phyloP scores from a whole-genome alignment of 2,888 invertebrate genomes.

The Perizoma affinitatum region DNA sequence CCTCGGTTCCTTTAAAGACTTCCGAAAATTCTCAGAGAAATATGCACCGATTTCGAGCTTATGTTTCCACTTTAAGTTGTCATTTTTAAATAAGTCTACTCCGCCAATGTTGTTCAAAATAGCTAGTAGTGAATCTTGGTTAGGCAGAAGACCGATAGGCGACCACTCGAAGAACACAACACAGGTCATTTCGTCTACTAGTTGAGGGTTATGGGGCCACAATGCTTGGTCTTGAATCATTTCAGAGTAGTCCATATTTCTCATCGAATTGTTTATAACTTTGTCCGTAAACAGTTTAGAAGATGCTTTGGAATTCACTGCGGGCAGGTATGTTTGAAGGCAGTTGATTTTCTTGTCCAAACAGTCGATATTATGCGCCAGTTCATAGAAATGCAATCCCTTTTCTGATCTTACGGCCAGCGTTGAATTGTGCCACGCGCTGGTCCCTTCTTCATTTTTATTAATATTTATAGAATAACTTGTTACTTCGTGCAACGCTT shows the following conservation, averaged over 20 bases:
- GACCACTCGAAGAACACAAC: constrained; percentile 61
- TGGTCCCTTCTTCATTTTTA: constrained; percentile 55
- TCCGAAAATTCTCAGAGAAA: constrained; percentile 42
- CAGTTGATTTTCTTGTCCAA: constrained; percentile 64
- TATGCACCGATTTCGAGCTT: constrained; percentile 55
- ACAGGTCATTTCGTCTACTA: constrained; percentile 60
- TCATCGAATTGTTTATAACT: constrained; percentile 49
- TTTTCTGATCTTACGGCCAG: constrained; percentile 59
- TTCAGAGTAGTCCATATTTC: constrained; percentile 61
- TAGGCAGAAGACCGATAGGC: constrained; percentile 51
- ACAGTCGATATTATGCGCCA: constrained; percentile 56
- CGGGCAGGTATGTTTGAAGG: constrained; percentile 49
- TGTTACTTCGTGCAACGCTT: constrained; percentile 59
- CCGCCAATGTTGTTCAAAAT: constrained; percentile 68
- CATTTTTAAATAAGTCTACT: constrained; percentile 54
- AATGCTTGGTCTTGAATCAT: constrained; percentile 64
- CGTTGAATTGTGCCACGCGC: constrained; percentile 59
- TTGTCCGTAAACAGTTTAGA: constrained; percentile 49
- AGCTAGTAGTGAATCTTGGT: constrained; percentile 55
- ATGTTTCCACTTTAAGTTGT: constrained; percentile 49
- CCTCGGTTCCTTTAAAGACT: constrained; percentile 34
- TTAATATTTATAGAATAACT: constrained; percentile 50
- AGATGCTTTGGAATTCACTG: constrained; percentile 58
- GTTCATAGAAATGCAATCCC: constrained; percentile 60
- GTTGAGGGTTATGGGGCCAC: constrained; percentile 64